Evolutionary conservation across 2,888 invertebrate genomes (phyloP).

Genomic region (Orthosia cruda): DNA sequence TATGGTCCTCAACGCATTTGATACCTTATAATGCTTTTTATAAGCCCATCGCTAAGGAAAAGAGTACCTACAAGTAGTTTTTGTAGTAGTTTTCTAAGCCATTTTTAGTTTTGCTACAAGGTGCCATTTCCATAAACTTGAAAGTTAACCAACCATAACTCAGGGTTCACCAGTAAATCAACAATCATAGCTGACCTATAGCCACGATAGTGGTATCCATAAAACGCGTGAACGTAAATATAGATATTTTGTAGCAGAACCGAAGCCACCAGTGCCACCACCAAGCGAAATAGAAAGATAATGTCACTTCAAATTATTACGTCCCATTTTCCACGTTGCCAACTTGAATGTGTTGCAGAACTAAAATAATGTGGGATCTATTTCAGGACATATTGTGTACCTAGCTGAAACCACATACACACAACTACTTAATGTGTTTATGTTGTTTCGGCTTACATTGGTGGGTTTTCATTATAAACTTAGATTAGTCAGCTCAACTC

Average conservation of each 20-base stretch:
- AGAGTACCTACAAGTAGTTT: too few relatives aligned
- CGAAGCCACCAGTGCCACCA: slow-evolving; percentile 10
- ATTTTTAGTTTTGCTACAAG: too few relatives aligned
- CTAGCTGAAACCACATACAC: background rate
- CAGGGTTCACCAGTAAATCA: background rate
- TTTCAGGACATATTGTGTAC: slow-evolving; percentile 22
- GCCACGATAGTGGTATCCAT: background rate
- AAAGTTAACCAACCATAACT: background rate
- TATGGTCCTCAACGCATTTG: too few relatives aligned
- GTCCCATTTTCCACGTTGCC: slow-evolving; percentile 39
- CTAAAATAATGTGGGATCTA: slow-evolving; percentile 28
- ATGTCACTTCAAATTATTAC: slow-evolving; percentile 55
- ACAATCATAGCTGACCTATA: background rate
- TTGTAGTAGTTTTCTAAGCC: too few relatives aligned
- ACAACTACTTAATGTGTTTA: background rate
- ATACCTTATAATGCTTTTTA: background rate
- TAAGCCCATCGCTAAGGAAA: background rate
- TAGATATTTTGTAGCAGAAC: slow-evolving; percentile 21
- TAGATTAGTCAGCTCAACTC: background rate
- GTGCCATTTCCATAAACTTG: background rate
- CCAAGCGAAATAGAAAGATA: slow-evolving; percentile 48
- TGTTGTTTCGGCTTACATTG: background rate
- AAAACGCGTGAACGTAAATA: slow-evolving; percentile 45
- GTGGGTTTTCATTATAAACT: slow-evolving; percentile 21
- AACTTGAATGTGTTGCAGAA: slow-evolving; percentile 34